These are phyloP conservation scores for Erpobdella octoculata DNA, from an alignment of 2,888 invertebrate genomes.

Conservation along the genomic window DNA sequence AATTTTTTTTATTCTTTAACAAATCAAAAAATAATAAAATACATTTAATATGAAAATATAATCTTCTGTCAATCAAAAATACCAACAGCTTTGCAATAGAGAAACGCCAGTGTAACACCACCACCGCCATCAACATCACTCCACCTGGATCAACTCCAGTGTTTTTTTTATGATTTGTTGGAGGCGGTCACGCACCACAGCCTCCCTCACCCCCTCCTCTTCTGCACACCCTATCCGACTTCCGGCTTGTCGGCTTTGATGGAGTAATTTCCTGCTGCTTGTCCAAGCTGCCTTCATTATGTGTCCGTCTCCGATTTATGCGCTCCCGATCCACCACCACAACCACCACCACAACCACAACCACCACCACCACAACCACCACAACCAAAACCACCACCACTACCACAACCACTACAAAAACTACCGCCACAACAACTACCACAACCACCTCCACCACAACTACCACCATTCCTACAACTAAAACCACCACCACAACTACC, in stretches of 20 bases:
- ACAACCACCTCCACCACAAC: slow-evolving; percentile 7
- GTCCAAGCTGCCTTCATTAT: background rate
- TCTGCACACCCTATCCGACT: too few relatives aligned
- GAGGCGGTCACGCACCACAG: background rate
- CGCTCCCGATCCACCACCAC: background rate
- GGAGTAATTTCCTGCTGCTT: slow-evolving; percentile 2
- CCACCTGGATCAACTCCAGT: background rate
- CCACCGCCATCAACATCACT: background rate
- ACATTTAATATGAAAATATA: too few relatives aligned
- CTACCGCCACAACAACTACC: slow-evolving; percentile 12
- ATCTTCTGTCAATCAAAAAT: too few relatives aligned
- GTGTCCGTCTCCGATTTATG: too few relatives aligned
- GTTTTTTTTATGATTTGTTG: background rate
- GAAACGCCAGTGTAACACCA: background rate
- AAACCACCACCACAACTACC: background rate
- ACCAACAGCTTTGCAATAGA: too few relatives aligned
- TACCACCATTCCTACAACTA: background rate
- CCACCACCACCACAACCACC: background rate
- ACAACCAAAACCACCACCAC: background rate
- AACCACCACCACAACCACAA: background rate
- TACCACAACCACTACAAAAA: slow-evolving; percentile 9
- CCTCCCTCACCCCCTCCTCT: too few relatives aligned
- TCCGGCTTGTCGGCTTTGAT: slow-evolving; percentile 5
- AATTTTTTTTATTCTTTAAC: too few relatives aligned
- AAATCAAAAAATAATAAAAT: too few relatives aligned